Conservation (phyloP, 2,797 vertebrate genomes). For the Pipistrellus kuhlii region DNA sequence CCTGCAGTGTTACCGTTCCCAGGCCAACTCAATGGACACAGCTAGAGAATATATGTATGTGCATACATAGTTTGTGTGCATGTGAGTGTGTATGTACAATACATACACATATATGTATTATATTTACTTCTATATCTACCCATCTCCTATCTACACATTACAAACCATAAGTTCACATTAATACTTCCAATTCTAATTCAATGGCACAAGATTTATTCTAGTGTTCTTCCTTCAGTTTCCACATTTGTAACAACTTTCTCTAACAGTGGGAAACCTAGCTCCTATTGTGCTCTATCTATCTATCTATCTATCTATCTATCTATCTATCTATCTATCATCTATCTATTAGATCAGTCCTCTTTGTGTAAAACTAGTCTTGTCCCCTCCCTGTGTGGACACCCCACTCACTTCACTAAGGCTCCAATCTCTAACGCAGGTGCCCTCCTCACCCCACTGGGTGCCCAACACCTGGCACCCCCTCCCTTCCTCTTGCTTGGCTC, state of each 20-base stretch:
- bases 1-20: neutral
- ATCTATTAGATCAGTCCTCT: neutral
- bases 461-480: neutral
- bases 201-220: neutral
- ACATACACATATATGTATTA: neutral
- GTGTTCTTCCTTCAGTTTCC: constrained; percentile 2
- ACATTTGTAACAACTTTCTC: neutral
- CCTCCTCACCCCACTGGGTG: neutral
- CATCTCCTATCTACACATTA: neutral
- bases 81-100: neutral
- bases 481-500: neutral
- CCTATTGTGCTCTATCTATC: neutral
- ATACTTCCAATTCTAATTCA: neutral
- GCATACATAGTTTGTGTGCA: neutral
- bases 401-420: neutral
- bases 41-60: neutral
- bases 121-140: neutral
- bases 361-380: neutral
- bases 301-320: neutral
- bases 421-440: neutral
- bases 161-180: neutral
- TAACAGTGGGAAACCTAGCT: neutral
- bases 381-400: neutral
- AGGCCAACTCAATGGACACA: neutral
- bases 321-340: no score